Evolutionary conservation across 2,888 invertebrate genomes (phyloP).

Genomic region (Platycheirus albimanus): DNA sequence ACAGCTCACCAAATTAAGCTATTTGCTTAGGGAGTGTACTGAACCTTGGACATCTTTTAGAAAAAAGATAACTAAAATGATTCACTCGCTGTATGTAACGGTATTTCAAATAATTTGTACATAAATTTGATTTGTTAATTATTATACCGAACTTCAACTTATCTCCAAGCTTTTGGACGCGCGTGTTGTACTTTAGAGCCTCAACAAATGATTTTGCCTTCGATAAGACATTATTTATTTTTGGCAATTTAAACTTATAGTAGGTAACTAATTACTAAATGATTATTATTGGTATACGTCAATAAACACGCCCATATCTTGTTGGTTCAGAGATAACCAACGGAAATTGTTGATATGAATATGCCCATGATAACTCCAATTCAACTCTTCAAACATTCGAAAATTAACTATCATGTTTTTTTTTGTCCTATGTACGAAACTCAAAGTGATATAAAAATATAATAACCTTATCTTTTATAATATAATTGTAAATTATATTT

Average conservation of each 20-base stretch:
- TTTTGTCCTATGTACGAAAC: conserved; percentile 16
- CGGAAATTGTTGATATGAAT: not conserved
- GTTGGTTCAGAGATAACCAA: not conserved
- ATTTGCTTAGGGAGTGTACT: too few species aligned
- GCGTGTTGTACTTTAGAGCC: conserved; percentile 42
- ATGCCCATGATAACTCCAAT: not conserved
- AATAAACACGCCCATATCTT: conserved; percentile 3
- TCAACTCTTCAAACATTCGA: not conserved
- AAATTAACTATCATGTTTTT: not conserved
- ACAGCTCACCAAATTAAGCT: too few species aligned
- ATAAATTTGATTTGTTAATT: not conserved
- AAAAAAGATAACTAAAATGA: not conserved
- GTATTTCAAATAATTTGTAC: not conserved
- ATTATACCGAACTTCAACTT: not conserved
- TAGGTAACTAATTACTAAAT: too few species aligned
- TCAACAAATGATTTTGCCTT: conserved; percentile 6
- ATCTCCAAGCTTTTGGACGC: conserved; percentile 3
- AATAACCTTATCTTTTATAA: not conserved
- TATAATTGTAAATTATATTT: not conserved
- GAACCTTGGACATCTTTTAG: not conserved
- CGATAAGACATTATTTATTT: conserved; percentile 14
- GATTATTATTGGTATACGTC: not conserved
- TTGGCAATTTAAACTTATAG: not conserved
- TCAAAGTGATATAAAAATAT: conserved; percentile 41
- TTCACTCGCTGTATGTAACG: not conserved